Percentiles rank a stretch among this genome's conserved stretches.
phyloP scores from a whole-genome alignment of 2,113 vertebrate species.

The Chloropsis hardwickii region DNA sequence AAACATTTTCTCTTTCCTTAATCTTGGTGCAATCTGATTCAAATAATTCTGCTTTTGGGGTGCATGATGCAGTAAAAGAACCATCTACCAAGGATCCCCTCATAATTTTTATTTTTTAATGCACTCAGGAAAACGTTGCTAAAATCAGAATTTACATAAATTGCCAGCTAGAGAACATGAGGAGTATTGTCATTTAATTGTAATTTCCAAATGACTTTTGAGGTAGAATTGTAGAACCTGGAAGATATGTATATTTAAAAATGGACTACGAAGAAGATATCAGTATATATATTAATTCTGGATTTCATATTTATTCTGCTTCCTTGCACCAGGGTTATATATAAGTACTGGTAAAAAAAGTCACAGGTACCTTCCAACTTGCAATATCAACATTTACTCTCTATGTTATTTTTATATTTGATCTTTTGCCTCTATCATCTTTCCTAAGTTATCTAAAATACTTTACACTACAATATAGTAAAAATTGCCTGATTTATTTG shows the following conservation, averaged over 20 bases:
- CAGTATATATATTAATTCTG: not conserved
- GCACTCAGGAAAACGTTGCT: not conserved
- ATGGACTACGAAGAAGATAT: not conserved
- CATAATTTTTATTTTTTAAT: not conserved
- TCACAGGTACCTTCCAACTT: not conserved
- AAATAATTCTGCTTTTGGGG: not conserved
- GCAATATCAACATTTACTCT: not conserved
- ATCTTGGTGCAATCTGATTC: not conserved
- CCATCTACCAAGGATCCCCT: fast-evolving
- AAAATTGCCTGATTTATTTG: not conserved
- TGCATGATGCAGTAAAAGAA: not conserved
- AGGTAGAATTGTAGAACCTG: not conserved
- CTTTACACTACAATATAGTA: not conserved
- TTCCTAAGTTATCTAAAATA: not conserved
- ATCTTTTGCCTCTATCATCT: not conserved
- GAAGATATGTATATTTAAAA: not conserved
- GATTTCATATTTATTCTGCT: not conserved
- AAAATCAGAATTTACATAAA: not conserved
- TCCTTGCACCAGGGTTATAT: not conserved
- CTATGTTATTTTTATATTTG: not conserved
- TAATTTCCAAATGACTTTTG: not conserved
- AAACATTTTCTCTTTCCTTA: not conserved
- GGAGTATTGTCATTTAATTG: not conserved
- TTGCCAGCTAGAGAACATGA: not conserved
- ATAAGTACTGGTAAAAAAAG: not conserved